These are phyloP conservation scores for Myotis myotis DNA, from an alignment of 2,797 vertebrate genomes.

Conservation along the genomic window DNA sequence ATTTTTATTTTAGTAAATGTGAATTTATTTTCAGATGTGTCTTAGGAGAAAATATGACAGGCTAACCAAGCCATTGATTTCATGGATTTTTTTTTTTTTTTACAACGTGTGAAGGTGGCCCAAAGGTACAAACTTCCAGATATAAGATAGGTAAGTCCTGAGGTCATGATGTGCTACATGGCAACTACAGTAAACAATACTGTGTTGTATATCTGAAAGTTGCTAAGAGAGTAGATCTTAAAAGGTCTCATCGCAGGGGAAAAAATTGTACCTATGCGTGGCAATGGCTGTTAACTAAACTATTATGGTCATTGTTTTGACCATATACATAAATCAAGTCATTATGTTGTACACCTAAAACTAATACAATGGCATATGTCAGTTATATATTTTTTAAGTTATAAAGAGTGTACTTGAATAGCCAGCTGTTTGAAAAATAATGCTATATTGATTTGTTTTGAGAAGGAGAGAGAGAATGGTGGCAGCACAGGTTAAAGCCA, in stretches of 20 bases:
- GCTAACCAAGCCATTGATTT: not conserved
- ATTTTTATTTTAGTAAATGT: not conserved
- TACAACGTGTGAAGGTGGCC: not conserved
- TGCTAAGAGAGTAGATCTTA: not conserved
- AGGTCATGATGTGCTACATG: not conserved
- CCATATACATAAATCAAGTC: not conserved
- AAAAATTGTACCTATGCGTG: not conserved
- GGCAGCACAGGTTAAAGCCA: not conserved
- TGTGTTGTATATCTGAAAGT: not conserved
- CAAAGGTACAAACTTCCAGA: not conserved
- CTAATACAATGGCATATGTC: not conserved
- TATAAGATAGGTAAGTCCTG: not conserved
- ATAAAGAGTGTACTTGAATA: not conserved
- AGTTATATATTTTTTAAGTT: not conserved
- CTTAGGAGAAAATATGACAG: not conserved
- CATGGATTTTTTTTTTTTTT: not conserved
- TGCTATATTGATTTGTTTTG: not conserved
- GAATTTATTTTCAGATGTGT: conserved; percentile 20
- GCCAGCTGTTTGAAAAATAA: not conserved
- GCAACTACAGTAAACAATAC: not conserved
- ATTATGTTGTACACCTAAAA: not conserved
- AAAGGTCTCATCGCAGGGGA: not conserved
- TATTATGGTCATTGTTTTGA: not conserved
- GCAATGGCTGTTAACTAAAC: not conserved
- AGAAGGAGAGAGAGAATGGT: not conserved